Evolutionary conservation across 2,888 invertebrate genomes (phyloP), one percentile per base, ranked within the genome.

Genomic region (Calliphora vomitoria): DNA sequence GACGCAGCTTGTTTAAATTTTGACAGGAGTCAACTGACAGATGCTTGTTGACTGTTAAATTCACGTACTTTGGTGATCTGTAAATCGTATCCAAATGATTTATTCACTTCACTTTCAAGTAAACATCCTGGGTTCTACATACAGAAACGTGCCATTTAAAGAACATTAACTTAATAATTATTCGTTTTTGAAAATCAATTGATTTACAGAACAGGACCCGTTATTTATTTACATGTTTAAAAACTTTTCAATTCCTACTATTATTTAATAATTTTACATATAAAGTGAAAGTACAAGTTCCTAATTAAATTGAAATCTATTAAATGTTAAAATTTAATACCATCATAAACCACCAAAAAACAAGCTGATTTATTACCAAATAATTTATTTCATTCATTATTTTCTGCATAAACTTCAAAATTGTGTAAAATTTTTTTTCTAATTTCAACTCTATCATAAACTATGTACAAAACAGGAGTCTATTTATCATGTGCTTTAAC

Each of bases 401-500:
- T 38, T 64, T 81, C 41, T 44, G 3, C 18, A 20, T 31, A 66
- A 50, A 64, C n/a, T 47, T 41, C 13, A 25, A 69, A 60, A 55
- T 15, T 47, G 31, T 20, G 10, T 41, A 35, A n/a, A 13, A 47
- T 13, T 69, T 15, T 41, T 18, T 58, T 18, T 20, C 38, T 35
- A 25, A 0, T 55, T 72, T 35, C 20, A 1, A 13, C n/a, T n/a
- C 53, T 13, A 50, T 35, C 53, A 55, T 53, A n/a, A 50, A 8
- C 10, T 31, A 25, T 31, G 15, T 66, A 11, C 8, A 58, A 74
- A 74, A 58, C 66, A 47, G 58, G 81, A 62, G 81, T 81, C 81
- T 74, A 84, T 87, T 84, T 82, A 82, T 87, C 78, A 82, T 74
- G 44, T 58, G 66, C 78, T 75, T 80, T 86, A 66, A 87, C 68